Conservation (phyloP, 2,797 vertebrate genomes). For the Sarcoramphus papa region DNA sequence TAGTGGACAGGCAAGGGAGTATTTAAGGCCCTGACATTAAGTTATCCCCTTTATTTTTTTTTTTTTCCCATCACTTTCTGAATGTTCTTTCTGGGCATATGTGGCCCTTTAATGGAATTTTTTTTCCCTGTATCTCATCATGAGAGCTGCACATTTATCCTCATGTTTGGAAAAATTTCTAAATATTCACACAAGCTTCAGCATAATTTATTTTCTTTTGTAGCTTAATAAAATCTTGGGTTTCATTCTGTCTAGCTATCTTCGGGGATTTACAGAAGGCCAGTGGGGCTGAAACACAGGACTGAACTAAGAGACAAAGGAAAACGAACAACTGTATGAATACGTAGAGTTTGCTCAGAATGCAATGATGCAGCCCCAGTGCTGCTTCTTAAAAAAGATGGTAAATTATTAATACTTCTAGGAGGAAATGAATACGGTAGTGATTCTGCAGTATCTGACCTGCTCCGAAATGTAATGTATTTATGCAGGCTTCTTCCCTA, state of each 20-base stretch:
- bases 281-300: background rate
- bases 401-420: constrained; percentile 61
- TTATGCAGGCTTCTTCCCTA: background rate
- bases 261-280: constrained; percentile 37
- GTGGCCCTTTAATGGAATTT: constrained; percentile 45
- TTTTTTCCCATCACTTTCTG: background rate
- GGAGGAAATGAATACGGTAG: constrained; percentile 17
- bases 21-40: background rate
- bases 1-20: background rate
- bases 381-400: background rate
- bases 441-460: constrained; percentile 12
- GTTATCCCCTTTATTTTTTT: background rate
- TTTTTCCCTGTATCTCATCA: constrained; percentile 59
- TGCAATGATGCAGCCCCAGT: background rate
- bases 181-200: constrained; percentile 52
- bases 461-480: background rate
- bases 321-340: background rate
- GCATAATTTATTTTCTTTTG: constrained; percentile 54
- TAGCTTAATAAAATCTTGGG: constrained; percentile 38
- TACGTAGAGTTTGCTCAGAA: background rate
- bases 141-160: constrained; percentile 31
- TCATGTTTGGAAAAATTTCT: constrained; percentile 44
- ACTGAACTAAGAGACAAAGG: background rate
- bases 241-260: constrained; percentile 23
- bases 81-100: constrained; percentile 10